Percentiles rank a stretch among this genome's conserved stretches.
These are phyloP conservation scores for Brachionus koreanus DNA, from an alignment of 1,140 invertebrate species.

Conservation along the genomic window DNA sequence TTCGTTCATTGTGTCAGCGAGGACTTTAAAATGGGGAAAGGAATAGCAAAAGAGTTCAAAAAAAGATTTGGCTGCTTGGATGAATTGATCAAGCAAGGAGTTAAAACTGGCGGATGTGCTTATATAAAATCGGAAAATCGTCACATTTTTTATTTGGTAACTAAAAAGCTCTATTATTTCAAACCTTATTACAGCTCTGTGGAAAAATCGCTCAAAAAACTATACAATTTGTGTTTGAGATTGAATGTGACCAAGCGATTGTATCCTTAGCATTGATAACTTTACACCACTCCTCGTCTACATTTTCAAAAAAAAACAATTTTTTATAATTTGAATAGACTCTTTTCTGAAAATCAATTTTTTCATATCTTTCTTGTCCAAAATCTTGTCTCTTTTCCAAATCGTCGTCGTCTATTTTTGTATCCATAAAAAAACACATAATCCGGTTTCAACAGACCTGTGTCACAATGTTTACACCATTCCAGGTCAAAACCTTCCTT, in stretches of 20 bases:
- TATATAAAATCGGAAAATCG: constrained; percentile 58
- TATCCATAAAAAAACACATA: constrained; percentile 70
- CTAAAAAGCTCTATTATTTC: constrained; percentile 53
- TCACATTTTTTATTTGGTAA: constrained; percentile 64
- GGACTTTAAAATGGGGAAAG: constrained; percentile 65
- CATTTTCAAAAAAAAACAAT: constrained; percentile 56
- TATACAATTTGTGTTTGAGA: constrained; percentile 52
- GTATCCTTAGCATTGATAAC: constrained; percentile 15
- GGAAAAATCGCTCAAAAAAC: constrained; percentile 49
- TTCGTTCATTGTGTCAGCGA: constrained; percentile 66
- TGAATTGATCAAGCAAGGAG: constrained; percentile 55
- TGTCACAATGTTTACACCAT: constrained; percentile 80
- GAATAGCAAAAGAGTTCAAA: constrained; percentile 64
- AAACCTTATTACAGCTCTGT: constrained; percentile 57
- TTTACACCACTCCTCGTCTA: not conserved
- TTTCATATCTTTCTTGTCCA: constrained; percentile 80
- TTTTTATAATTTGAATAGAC: constrained; percentile 66
- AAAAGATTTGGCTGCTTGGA: constrained; percentile 54
- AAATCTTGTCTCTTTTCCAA: constrained; percentile 47
- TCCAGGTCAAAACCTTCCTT: constrained; percentile 69
- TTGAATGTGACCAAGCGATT: constrained; percentile 55
- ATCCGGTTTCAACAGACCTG: constrained; percentile 80
- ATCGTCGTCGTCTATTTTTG: constrained; percentile 53
- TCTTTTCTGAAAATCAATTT: constrained; percentile 67
- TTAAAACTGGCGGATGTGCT: constrained; percentile 62